Evolutionary conservation across 2,888 invertebrate genomes (phyloP).

Genomic region (Mesorhabditis belari): DNA sequence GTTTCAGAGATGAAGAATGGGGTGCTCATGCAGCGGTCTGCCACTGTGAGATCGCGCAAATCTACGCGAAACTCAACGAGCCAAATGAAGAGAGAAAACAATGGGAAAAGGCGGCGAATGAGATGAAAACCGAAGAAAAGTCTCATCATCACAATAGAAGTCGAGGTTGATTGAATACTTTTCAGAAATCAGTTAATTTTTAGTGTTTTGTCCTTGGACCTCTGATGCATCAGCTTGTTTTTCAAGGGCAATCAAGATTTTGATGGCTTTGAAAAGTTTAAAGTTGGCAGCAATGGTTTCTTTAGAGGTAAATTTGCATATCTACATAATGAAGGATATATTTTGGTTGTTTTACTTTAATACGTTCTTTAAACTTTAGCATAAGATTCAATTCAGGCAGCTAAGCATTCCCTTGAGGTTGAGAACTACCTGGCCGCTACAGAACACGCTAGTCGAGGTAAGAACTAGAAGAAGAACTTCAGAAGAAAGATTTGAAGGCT

Average conservation of each 20-base stretch:
- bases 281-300: constrained; percentile 3
- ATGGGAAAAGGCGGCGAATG: constrained; percentile 4
- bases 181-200: not conserved
- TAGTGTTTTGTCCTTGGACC: not conserved
- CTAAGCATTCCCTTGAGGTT: not conserved
- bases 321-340: too few species aligned
- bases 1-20: constrained; percentile 8
- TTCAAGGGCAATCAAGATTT: constrained; percentile 4
- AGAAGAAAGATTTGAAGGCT: not conserved
- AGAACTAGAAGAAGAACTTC: not conserved
- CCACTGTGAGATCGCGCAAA: constrained; percentile 6
- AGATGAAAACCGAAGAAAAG: constrained; percentile 1
- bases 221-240: not conserved
- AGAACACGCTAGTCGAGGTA: constrained; percentile 5
- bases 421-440: not conserved
- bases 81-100: constrained; percentile 8
- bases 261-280: constrained; percentile 2
- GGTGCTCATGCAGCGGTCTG: constrained; percentile 7
- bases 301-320: not conserved
- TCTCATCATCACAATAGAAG: not conserved
- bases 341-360: too few species aligned
- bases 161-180: not conserved
- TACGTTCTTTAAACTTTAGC: too few species aligned
- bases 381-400: constrained; percentile 5
- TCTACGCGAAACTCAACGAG: constrained; percentile 2